phyloP scores from a whole-genome alignment of 2,888 invertebrate genomes.

The Calliscelio sp. region DNA sequence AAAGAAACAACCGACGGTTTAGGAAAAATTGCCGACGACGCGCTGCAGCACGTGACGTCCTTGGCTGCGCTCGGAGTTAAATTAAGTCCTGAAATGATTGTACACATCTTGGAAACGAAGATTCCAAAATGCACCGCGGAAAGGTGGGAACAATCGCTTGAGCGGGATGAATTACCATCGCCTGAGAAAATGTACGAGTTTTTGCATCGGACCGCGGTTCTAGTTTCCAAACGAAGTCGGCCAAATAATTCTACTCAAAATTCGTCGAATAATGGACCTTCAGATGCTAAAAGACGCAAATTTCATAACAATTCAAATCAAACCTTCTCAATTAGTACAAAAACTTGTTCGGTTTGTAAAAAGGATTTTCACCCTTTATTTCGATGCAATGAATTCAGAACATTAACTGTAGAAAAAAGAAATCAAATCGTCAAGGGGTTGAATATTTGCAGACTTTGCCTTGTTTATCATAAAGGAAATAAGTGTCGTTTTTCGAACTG shows the following conservation, averaged over 20 bases:
- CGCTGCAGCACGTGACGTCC: background rate
- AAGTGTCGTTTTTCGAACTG: background rate
- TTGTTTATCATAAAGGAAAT: too few relatives aligned
- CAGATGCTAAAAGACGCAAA: background rate
- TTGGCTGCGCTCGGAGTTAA: background rate
- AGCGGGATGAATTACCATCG: constrained; percentile 41
- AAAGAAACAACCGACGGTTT: background rate
- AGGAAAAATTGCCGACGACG: background rate
- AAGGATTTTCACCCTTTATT: too few relatives aligned
- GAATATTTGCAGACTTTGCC: background rate
- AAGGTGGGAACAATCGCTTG: constrained; percentile 15
- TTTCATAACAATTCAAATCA: background rate
- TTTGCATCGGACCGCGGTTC: constrained; percentile 27
- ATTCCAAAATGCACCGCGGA: background rate
- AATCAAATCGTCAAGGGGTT: background rate
- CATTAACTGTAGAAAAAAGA: background rate
- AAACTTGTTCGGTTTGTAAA: too few relatives aligned
- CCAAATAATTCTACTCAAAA: background rate
- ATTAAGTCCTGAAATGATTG: background rate
- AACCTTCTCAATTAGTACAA: background rate
- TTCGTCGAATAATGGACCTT: background rate
- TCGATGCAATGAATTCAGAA: background rate
- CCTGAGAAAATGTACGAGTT: constrained; percentile 61
- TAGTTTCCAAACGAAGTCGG: background rate
- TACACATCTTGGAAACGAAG: background rate